Evolutionary conservation across 2,797 vertebrate genomes (phyloP).

Genomic region (Acanthopagrus latus): DNA sequence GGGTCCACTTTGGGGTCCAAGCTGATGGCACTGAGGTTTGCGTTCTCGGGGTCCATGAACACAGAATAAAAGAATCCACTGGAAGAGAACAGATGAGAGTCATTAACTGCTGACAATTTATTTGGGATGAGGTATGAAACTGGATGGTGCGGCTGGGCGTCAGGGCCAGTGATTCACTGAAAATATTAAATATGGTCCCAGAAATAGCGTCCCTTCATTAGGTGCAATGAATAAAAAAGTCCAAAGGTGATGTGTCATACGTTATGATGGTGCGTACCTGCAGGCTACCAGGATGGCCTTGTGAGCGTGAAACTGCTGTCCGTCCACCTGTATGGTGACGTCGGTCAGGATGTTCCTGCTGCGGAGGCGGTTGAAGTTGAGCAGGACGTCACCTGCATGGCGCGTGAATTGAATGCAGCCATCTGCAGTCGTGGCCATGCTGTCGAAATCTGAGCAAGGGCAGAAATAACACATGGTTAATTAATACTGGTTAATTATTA

Average conservation of each 20-base stretch:
- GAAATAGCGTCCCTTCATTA: slow-evolving; percentile 1
- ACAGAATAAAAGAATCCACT: slow-evolving; percentile 98
- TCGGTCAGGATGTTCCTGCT: slow-evolving; percentile 94
- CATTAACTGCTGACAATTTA: slow-evolving; percentile 3
- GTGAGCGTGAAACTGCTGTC: slow-evolving; percentile 93
- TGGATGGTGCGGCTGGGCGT: not conserved
- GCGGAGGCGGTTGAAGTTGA: slow-evolving; percentile 96
- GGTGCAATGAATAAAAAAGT: not conserved
- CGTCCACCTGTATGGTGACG: slow-evolving; percentile 93
- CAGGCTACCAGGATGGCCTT: slow-evolving; percentile 97
- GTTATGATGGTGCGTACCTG: slow-evolving; percentile 85
- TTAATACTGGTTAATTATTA: not conserved
- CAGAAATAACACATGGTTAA: not conserved
- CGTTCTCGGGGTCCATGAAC: slow-evolving; percentile 94
- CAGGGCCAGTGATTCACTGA: not conserved
- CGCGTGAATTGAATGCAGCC: slow-evolving; percentile 98
- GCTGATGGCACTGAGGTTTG: slow-evolving; percentile 91
- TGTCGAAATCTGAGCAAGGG: slow-evolving; percentile 70
- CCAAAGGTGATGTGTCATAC: not conserved
- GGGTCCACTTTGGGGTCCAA: slow-evolving; percentile 94
- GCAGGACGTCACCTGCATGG: slow-evolving; percentile 94
- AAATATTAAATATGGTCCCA: not conserved
- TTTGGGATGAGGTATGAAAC: not conserved
- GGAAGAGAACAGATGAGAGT: slow-evolving; percentile 44
- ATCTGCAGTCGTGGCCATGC: slow-evolving; percentile 91